These are phyloP conservation scores for Atherinomorus stipes DNA, from an alignment of 2,113 vertebrate genomes.

Conservation along the genomic window DNA sequence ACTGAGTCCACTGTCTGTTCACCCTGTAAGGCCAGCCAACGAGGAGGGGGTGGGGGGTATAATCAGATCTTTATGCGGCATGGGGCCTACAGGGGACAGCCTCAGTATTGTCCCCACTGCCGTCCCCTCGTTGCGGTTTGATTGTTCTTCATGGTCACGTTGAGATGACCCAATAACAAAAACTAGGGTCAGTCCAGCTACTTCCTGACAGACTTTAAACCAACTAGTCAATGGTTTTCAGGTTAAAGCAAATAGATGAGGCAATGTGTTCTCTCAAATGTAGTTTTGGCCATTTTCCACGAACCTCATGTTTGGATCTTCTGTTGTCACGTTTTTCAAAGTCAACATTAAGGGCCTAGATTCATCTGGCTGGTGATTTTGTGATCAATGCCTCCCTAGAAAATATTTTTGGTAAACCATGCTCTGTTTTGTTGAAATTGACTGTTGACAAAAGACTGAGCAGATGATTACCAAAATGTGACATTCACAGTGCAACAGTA, in stretches of 20 bases:
- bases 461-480: background rate
- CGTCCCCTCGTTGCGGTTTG: conserved; percentile 40
- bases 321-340: conserved; percentile 23
- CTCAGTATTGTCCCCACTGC: conserved; percentile 63
- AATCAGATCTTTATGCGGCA: conserved; percentile 81
- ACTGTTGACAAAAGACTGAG: conserved; percentile 3
- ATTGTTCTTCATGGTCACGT: conserved; percentile 67
- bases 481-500: background rate
- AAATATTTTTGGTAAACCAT: background rate
- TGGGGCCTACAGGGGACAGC: conserved; percentile 74
- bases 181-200: conserved; percentile 20
- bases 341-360: conserved; percentile 17
- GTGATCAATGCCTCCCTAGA: background rate
- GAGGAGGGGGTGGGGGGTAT: conserved; percentile 44
- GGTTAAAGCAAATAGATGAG: conserved; percentile 43
- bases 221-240: background rate
- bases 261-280: conserved; percentile 17
- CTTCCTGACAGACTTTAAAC: conserved; percentile 2
- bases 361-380: background rate
- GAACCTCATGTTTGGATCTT: conserved; percentile 35
- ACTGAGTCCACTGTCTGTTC: conserved; percentile 80
- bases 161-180: conserved; percentile 48
- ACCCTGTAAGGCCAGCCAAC: conserved; percentile 70
- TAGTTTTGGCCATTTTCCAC: conserved; percentile 24
- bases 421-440: conserved; percentile 15